phyloP scores from a whole-genome alignment of 2,797 vertebrate species.

The Sebastes steindachneri region DNA sequence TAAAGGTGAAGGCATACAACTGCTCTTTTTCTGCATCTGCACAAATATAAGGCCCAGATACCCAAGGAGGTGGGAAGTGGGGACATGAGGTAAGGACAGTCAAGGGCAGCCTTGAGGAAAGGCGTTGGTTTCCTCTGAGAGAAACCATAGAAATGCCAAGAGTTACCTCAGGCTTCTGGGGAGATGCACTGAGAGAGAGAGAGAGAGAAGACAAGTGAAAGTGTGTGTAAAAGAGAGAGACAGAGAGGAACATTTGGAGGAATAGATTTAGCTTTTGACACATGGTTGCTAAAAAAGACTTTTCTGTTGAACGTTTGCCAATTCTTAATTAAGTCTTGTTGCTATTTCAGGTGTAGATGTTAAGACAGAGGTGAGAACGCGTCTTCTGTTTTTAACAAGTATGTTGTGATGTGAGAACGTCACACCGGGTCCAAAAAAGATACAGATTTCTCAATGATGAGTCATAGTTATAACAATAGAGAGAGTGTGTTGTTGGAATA shows the following conservation, averaged over 20 bases:
- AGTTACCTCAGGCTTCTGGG: constrained; percentile 56
- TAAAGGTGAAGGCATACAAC: not conserved
- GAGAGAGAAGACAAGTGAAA: not conserved
- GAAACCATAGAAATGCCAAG: constrained; percentile 64
- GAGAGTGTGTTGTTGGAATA: not conserved
- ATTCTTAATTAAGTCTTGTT: constrained; percentile 22
- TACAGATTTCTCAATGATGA: constrained; percentile 35
- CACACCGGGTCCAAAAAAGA: constrained; percentile 35
- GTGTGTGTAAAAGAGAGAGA: not conserved
- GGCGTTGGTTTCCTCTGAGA: constrained; percentile 47
- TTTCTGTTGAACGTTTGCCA: constrained; percentile 11
- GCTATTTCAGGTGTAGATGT: constrained; percentile 40
- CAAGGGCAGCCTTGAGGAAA: constrained; percentile 30
- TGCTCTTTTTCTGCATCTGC: not conserved
- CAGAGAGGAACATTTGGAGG: not conserved
- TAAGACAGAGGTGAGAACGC: constrained; percentile 31
- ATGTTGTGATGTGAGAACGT: constrained; percentile 32
- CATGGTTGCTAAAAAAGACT: constrained; percentile 1
- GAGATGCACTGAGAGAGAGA: not conserved
- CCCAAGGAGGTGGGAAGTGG: constrained; percentile 1
- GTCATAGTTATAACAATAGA: constrained; percentile 33
- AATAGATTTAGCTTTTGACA: constrained; percentile 1
- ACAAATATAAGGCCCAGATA: not conserved
- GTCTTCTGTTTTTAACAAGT: constrained; percentile 25
- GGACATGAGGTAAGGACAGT: constrained; percentile 47